Evolutionary conservation across 2,888 invertebrate genomes (phyloP).

Genomic region (Xestia rhomboidea): DNA sequence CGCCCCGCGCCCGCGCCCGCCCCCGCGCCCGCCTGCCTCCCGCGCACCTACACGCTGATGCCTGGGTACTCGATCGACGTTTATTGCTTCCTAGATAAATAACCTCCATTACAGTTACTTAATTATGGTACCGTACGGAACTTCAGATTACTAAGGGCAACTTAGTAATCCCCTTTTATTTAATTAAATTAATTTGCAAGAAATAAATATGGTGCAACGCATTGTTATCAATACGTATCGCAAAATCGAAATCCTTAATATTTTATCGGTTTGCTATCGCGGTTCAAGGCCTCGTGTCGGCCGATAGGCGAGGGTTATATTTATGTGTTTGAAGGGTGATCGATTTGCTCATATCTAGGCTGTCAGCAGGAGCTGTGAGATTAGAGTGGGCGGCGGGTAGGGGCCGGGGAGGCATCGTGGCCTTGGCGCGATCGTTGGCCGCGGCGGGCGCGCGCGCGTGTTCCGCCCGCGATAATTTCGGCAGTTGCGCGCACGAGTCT

Average conservation of each 20-base stretch:
- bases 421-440: constrained; percentile 89
- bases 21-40: constrained; percentile 73
- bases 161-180: neutral
- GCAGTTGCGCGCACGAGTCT: constrained; percentile 86
- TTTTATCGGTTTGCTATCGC: constrained; percentile 47
- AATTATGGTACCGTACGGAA: constrained; percentile 12
- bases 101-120: constrained; percentile 36
- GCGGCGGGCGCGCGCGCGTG: constrained; percentile 81
- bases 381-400: constrained; percentile 66
- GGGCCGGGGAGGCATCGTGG: constrained; percentile 77
- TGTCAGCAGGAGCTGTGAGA: constrained; percentile 62
- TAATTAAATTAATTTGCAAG: constrained; percentile 25
- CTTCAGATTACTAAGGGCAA: neutral
- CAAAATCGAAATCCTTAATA: constrained; percentile 27
- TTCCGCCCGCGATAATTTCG: constrained; percentile 88
- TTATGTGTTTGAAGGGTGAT: constrained; percentile 55
- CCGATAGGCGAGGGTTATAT: constrained; percentile 55
- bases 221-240: constrained; percentile 38
- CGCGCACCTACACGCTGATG: constrained; percentile 66
- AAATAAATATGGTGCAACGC: constrained; percentile 40
- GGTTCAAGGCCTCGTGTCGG: constrained; percentile 52
- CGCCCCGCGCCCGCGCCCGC: constrained; percentile 73
- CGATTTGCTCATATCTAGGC: constrained; percentile 61
- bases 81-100: constrained; percentile 54
- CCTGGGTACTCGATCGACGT: constrained; percentile 29